These are phyloP conservation scores for Decapterus maruadsi DNA, from an alignment of 2,797 vertebrate species.

Conservation along the genomic window DNA sequence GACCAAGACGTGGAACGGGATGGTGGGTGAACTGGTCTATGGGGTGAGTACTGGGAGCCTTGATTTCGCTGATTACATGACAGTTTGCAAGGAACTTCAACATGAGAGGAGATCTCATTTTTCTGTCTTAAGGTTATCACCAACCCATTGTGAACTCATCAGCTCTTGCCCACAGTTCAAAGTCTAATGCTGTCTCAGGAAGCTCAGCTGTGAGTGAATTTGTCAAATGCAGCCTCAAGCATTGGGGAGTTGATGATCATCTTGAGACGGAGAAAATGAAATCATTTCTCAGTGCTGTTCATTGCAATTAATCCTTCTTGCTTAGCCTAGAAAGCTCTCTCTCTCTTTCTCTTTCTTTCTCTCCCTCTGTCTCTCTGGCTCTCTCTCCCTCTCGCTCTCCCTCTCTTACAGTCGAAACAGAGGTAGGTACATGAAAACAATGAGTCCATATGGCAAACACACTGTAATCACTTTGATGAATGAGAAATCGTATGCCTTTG, in stretches of 20 bases:
- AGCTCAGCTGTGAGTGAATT: constrained; percentile 79
- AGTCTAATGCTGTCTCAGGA: constrained; percentile 72
- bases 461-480: constrained; percentile 85
- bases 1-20: constrained; percentile 99
- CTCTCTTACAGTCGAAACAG: constrained; percentile 71
- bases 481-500: constrained; percentile 82
- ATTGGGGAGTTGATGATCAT: constrained; percentile 83
- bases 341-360: constrained; percentile 63
- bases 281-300: constrained; percentile 87
- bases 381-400: constrained; percentile 40
- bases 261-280: constrained; percentile 87
- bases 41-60: constrained; percentile 94
- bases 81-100: constrained; percentile 88
- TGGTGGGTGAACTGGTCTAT: constrained; percentile 99
- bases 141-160: constrained; percentile 80
- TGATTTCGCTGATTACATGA: constrained; percentile 79
- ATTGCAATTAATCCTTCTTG: constrained; percentile 79
- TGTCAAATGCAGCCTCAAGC: constrained; percentile 76
- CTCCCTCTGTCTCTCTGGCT: constrained; percentile 32
- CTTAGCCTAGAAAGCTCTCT: constrained; percentile 68
- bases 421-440: constrained; percentile 83
- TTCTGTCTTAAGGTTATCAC: constrained; percentile 83
- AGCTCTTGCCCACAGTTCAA: constrained; percentile 78
- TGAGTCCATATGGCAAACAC: constrained; percentile 82
- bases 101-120: constrained; percentile 87